Conservation (phyloP, 2,888 invertebrate species). For the Salticus scenicus region DNA sequence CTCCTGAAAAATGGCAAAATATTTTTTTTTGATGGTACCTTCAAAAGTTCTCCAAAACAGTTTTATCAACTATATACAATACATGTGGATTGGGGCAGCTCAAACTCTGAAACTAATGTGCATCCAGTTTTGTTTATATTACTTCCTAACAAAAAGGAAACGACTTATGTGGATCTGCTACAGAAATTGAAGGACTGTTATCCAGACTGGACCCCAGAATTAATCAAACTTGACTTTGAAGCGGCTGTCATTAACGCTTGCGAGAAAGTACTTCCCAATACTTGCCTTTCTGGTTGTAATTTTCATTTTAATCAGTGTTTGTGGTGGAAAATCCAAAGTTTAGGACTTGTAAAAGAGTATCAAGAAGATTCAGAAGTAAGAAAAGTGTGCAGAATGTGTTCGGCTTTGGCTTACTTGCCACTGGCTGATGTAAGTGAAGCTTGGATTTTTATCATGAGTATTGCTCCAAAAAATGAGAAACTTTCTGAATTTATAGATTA, state of each 20-base stretch:
- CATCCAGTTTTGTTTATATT: not conserved
- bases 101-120: not conserved
- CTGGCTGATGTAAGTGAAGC: not conserved
- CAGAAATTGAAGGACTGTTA: not conserved
- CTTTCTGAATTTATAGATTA: slow-evolving; percentile 7
- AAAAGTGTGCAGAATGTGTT: not conserved
- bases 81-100: not conserved
- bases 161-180: not conserved
- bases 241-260: not conserved
- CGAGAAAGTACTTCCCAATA: not conserved
- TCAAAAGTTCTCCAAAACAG: not conserved
- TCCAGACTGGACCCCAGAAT: not conserved
- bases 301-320: slow-evolving; percentile 27
- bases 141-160: not conserved
- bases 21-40: slow-evolving; percentile 14
- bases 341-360: not conserved
- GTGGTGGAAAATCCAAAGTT: not conserved
- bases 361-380: not conserved
- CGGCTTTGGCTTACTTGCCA: slow-evolving; percentile 1
- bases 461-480: not conserved
- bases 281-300: slow-evolving; percentile 3
- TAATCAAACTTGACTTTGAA: slow-evolving; percentile 3
- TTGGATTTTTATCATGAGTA: not conserved
- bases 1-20: not conserved
- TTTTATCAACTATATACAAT: slow-evolving; percentile 5